Conservation (phyloP, 2,888 invertebrate genomes). For the Phalera bucephala region DNA sequence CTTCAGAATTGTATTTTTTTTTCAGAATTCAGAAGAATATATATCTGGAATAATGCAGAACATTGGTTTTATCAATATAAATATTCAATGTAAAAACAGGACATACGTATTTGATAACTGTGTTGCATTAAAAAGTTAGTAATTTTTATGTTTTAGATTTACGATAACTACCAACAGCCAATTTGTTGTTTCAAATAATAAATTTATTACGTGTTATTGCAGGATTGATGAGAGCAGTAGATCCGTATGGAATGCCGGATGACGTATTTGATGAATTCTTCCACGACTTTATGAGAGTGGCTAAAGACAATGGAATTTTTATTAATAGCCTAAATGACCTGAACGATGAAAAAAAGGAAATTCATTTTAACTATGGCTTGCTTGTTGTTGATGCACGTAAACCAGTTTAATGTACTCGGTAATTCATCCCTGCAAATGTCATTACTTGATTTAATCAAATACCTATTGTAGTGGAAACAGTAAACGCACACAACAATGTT, state of each 20-base stretch:
- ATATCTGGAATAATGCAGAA: conserved; percentile 2
- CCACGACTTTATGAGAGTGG: conserved; percentile 1
- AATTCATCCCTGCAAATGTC: too few relatives aligned
- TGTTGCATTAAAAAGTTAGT: background rate
- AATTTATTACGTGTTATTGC: too few relatives aligned
- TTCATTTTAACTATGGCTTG: background rate
- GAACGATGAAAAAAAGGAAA: background rate
- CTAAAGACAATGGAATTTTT: background rate
- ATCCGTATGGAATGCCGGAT: too few relatives aligned
- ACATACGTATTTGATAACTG: background rate
- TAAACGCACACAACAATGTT: too few relatives aligned
- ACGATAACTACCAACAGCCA: too few relatives aligned
- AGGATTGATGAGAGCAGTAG: too few relatives aligned
- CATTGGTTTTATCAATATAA: conserved; percentile 4
- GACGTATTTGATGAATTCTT: conserved; percentile 4
- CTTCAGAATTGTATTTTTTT: too few relatives aligned
- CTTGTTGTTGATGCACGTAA: background rate
- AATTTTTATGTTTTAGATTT: too few relatives aligned
- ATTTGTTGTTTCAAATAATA: too few relatives aligned
- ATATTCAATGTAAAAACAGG: conserved; percentile 7
- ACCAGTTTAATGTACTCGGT: too few relatives aligned
- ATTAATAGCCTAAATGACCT: background rate
- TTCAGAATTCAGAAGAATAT: conserved; percentile 5
- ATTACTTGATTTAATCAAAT: too few relatives aligned
- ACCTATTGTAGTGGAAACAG: too few relatives aligned